A percentile compares a stretch with the other conserved stretches of the same genome.
Evolutionary conservation across 2,888 invertebrate genomes (phyloP).

Genomic region (Hemaris fuciformis): DNA sequence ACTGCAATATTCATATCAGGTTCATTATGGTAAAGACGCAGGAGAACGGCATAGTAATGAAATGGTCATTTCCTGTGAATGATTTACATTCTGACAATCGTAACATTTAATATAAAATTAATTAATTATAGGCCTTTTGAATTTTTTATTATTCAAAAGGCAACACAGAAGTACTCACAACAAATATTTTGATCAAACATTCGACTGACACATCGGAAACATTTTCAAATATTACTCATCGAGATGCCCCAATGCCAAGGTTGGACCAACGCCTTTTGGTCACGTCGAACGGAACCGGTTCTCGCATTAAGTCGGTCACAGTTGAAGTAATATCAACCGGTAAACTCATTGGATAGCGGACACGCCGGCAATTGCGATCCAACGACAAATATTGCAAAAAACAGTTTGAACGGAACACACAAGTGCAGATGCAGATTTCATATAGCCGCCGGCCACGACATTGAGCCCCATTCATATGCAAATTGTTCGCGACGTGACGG

Average conservation of each 20-base stretch:
- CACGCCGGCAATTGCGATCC: slow-evolving; percentile 13
- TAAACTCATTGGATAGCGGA: slow-evolving; percentile 27
- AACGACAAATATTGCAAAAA: slow-evolving; percentile 12
- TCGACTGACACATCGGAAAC: slow-evolving; percentile 13
- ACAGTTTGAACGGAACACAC: slow-evolving; percentile 17
- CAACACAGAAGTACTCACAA: neutral
- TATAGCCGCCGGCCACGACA: slow-evolving; percentile 15
- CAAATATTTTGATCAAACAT: neutral
- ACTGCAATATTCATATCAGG: neutral
- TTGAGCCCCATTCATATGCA: slow-evolving; percentile 18
- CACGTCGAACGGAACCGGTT: slow-evolving; percentile 57
- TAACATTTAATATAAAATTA: neutral
- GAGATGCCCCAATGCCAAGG: slow-evolving; percentile 73
- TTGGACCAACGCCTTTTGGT: slow-evolving; percentile 50
- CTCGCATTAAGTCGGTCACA: slow-evolving; percentile 47
- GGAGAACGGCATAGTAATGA: neutral
- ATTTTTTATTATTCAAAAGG: neutral
- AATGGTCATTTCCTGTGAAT: neutral
- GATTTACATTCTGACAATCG: neutral
- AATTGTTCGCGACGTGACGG: slow-evolving; percentile 14
- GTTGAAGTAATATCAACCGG: slow-evolving; percentile 29
- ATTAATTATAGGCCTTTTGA: neutral
- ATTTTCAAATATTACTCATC: slow-evolving; percentile 53
- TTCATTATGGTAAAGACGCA: neutral
- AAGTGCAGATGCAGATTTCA: slow-evolving; percentile 17